Evolutionary conservation across 2,888 invertebrate species (phyloP).

Genomic region (Leuctra nigra): DNA sequence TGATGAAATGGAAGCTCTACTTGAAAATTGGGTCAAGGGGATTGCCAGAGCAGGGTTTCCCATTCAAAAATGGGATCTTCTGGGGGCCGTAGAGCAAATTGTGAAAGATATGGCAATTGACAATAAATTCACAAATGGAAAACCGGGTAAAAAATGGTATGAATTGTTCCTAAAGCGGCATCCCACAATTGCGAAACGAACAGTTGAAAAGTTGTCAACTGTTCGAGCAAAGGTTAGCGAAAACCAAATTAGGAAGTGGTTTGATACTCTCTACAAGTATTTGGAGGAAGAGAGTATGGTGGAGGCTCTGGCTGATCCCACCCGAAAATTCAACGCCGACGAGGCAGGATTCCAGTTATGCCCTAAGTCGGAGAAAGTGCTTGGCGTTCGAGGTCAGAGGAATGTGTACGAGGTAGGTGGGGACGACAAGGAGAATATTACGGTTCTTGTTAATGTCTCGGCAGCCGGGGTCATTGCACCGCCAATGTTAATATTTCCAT

Average conservation of each 20-base stretch:
- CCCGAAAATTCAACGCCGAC: slow-evolving; percentile 32
- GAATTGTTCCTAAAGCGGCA: not conserved
- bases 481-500: slow-evolving; percentile 35
- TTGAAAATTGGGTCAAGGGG: slow-evolving; percentile 30
- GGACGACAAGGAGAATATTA: slow-evolving; percentile 16
- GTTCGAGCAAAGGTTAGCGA: slow-evolving; percentile 4
- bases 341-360: slow-evolving; percentile 31
- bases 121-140: not conserved
- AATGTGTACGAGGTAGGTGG: slow-evolving; percentile 32
- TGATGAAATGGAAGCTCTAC: slow-evolving; percentile 26
- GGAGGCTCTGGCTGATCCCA: slow-evolving; percentile 9
- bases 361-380: slow-evolving; percentile 32
- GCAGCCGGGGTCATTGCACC: slow-evolving; percentile 33
- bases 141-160: not conserved
- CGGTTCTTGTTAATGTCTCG: slow-evolving; percentile 27
- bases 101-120: slow-evolving; percentile 12
- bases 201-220: not conserved
- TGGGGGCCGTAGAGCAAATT: slow-evolving; percentile 27
- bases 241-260: slow-evolving; percentile 9
- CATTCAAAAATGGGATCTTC: slow-evolving; percentile 27
- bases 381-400: slow-evolving; percentile 33
- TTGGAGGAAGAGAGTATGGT: not conserved
- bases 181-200: not conserved
- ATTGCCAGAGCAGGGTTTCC: slow-evolving; percentile 28
- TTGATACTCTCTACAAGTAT: not conserved